phyloP scores from a whole-genome alignment of 92 coral and sea anemone genomes.

The Micromussa lordhowensis region DNA sequence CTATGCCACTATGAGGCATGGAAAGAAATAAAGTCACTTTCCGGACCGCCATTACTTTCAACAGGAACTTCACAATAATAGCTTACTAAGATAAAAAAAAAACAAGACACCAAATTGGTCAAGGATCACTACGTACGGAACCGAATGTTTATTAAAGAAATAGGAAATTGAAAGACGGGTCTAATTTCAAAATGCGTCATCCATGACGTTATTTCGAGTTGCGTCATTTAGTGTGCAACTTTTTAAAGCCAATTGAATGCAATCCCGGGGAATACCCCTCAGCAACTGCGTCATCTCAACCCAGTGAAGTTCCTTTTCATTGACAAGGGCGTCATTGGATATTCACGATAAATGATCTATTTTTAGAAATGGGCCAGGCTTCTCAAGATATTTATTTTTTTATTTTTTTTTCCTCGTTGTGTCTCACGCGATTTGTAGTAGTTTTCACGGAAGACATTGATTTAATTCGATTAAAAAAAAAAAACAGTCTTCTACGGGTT shows the following conservation, averaged over 20 bases:
- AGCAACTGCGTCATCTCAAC: conserved; percentile 14
- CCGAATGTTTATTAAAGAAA: background rate
- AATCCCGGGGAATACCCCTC: conserved; percentile 46
- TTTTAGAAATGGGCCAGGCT: conserved; percentile 4
- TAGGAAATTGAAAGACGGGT: background rate
- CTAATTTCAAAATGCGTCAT: background rate
- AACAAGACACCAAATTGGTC: too few species aligned
- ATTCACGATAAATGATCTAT: conserved; percentile 2
- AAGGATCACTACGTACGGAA: too few species aligned
- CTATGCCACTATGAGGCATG: too few species aligned
- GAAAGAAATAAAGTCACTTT: too few species aligned
- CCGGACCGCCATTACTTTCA: background rate
- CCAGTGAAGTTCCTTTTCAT: background rate
- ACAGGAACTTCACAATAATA: too few species aligned
- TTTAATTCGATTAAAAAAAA: background rate
- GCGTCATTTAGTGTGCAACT: background rate
- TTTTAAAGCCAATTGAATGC: conserved; percentile 11
- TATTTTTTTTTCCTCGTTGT: background rate
- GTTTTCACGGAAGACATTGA: background rate
- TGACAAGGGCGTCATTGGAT: background rate
- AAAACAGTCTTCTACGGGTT: background rate
- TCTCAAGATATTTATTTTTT: background rate
- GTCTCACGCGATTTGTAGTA: background rate
- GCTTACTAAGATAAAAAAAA: too few species aligned
- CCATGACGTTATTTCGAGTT: background rate